Conservation (phyloP, 2,797 vertebrate species). For the Sebastes kiyomatsui region DNA sequence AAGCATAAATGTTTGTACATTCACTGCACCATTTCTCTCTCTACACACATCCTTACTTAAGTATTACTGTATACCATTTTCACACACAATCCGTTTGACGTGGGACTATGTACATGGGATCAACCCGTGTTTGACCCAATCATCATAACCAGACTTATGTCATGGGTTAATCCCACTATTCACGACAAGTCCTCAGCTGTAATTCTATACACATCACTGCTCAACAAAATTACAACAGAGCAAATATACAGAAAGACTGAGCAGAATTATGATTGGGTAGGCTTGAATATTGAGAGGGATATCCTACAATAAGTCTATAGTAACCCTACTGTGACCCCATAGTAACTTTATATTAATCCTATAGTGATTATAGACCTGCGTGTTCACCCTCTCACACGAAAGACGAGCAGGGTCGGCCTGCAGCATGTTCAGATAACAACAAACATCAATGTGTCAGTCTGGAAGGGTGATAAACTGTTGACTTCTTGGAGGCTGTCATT, state of each 20-base stretch:
- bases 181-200: not conserved
- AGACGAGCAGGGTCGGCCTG: not conserved
- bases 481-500: not conserved
- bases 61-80: not conserved
- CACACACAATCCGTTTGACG: slow-evolving; percentile 5
- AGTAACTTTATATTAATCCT: not conserved
- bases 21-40: not conserved
- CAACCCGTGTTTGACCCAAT: slow-evolving; percentile 17
- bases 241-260: not conserved
- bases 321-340: not conserved
- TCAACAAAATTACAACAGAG: not conserved
- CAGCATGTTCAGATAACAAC: not conserved
- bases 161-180: slow-evolving; percentile 36
- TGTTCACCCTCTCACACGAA: not conserved
- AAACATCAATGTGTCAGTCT: not conserved
- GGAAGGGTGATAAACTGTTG: not conserved
- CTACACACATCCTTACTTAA: not conserved
- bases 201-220: slow-evolving; percentile 1
- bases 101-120: slow-evolving; percentile 28
- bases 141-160: slow-evolving; percentile 17
- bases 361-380: not conserved
- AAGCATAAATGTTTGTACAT: not conserved
- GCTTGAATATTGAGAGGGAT: not conserved
- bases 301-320: not conserved
- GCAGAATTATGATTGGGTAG: not conserved